phyloP scores from a whole-genome alignment of 2,888 invertebrate species.

The Philereme vetulata region DNA sequence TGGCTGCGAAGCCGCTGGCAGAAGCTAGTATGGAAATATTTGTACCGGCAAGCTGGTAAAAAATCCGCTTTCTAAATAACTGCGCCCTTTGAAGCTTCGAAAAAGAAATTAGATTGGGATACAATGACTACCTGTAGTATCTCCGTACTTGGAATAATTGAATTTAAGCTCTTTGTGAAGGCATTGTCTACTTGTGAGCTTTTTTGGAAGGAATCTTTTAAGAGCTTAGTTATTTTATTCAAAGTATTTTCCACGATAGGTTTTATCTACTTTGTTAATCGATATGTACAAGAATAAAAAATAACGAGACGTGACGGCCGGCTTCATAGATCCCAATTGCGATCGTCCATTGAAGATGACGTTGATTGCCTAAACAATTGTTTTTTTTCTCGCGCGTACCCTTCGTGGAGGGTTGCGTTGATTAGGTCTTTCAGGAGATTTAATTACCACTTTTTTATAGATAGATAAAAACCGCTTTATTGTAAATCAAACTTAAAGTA shows the following conservation, averaged over 20 bases:
- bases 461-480: too few relatives aligned
- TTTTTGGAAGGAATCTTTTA: constrained; percentile 18
- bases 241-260: constrained; percentile 16
- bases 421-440: too few relatives aligned
- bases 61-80: constrained; percentile 5
- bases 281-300: constrained; percentile 4
- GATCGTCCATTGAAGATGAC: too few relatives aligned
- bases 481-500: too few relatives aligned
- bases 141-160: constrained; percentile 26
- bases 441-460: too few relatives aligned
- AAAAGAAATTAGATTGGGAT: constrained; percentile 30
- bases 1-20: too few relatives aligned
- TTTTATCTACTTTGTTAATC: constrained; percentile 15
- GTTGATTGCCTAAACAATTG: too few relatives aligned
- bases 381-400: too few relatives aligned
- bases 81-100: constrained; percentile 19
- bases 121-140: constrained; percentile 29
- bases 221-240: constrained; percentile 19
- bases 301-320: neutral
- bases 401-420: too few relatives aligned
- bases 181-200: constrained; percentile 24
- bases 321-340: too few relatives aligned
- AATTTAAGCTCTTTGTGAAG: constrained; percentile 29
- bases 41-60: too few relatives aligned
- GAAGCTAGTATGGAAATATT: too few relatives aligned